Evolutionary conservation across 2,888 invertebrate genomes (phyloP), one percentile per base, ranked within the genome.

Genomic region (Pasiphila rectangulata): DNA sequence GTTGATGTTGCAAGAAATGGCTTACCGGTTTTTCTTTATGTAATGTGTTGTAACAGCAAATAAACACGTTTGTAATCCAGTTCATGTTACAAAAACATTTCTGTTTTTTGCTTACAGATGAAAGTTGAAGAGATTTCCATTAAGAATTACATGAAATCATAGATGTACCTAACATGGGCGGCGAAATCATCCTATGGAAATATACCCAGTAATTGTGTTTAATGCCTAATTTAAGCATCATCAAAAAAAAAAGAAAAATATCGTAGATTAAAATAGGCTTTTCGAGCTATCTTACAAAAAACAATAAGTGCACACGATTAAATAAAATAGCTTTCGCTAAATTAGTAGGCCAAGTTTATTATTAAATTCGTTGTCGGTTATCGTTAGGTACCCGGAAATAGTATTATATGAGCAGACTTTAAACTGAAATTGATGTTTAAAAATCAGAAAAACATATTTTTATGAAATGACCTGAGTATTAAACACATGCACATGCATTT

Each of bases 401-500:
- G 80, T 84, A 83, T 85, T 84, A 82, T 67, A 63, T 69, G 72
- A 73, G 68, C 72, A 67, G 70, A 73, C 76, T 71, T 67, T n/a
- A n/a, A n/a, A n/a, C n/a, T n/a, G n/a, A 47, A 72, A 69, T 27
- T 69, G 64, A 72, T 72, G 73, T 77, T 76, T 72, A 68, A 73
- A 76, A 69, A 72, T 76, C 72, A 70, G 63, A 75, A 69, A 63
- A 70, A 77, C 69, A 68, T 74, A 74, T 76, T 84, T 86, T 87
- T 84, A 86, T 83, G 75, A 83, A 82, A 81, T 85, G 86, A 88
- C 87, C 32, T 79, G 78, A 83, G 81, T 86, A 84, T 85, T 85
- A 83, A 66, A 69, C 77, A 83, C 79, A 77, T n/a, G 68, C 72
- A 69, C 64, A 67, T 66, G 75, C 73, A 70, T 75, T 72, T 73